phyloP scores from a whole-genome alignment of 1,140 invertebrate genomes.

The Tigriopus japonicus region DNA sequence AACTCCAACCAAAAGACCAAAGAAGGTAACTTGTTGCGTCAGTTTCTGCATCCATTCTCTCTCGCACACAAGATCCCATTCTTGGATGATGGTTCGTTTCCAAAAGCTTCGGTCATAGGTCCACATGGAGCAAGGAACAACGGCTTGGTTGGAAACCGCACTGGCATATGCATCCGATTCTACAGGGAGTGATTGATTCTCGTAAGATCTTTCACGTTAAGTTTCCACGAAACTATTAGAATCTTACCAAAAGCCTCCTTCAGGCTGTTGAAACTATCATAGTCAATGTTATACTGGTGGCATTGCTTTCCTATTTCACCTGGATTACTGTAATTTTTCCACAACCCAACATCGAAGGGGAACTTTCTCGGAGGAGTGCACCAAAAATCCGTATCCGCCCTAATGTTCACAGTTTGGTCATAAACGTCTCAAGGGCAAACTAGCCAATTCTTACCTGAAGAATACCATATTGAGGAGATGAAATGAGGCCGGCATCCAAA shows the following conservation, averaged over 20 bases:
- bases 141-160: too few relatives aligned
- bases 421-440: too few relatives aligned
- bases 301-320: background rate
- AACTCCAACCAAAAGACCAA: slow-evolving; percentile 56
- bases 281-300: background rate
- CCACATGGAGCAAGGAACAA: too few relatives aligned
- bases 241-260: too few relatives aligned
- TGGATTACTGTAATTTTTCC: background rate
- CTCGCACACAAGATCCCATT: slow-evolving; percentile 57
- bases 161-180: too few relatives aligned
- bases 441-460: background rate
- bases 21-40: slow-evolving; percentile 60
- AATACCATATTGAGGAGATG: slow-evolving; percentile 7
- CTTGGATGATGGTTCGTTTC: background rate
- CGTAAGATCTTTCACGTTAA: too few relatives aligned
- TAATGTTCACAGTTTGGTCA: background rate
- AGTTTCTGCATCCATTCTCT: slow-evolving; percentile 40
- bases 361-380: background rate
- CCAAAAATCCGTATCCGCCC: background rate
- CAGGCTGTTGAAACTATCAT: too few relatives aligned
- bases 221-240: too few relatives aligned
- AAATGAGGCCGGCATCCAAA: background rate
- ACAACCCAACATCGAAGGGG: background rate
- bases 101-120: background rate
- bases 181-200: too few relatives aligned